Evolutionary conservation across 2,888 invertebrate genomes (phyloP).

Genomic region (Platerodrilus igneus): DNA sequence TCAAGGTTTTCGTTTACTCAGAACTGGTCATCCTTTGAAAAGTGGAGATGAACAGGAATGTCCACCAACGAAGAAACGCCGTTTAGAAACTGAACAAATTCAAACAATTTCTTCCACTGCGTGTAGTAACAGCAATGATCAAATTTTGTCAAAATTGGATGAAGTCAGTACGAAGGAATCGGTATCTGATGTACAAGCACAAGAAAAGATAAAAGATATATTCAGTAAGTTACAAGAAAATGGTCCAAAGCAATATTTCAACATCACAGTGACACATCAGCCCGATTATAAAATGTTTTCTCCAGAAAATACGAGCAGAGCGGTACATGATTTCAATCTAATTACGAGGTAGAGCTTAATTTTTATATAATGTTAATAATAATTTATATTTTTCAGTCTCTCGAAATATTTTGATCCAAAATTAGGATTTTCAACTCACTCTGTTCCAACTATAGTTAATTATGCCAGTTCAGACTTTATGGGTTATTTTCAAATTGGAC

Average conservation of each 20-base stretch:
- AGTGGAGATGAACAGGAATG: slow-evolving; percentile 11
- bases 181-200: too few species aligned
- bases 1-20: slow-evolving; percentile 30
- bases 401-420: slow-evolving; percentile 18
- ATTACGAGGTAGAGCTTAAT: slow-evolving; percentile 6
- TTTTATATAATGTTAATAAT: slow-evolving; percentile 4
- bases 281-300: slow-evolving; percentile 34
- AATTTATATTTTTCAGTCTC: slow-evolving; percentile 22
- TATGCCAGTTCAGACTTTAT: slow-evolving; percentile 31
- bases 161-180: too few species aligned
- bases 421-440: slow-evolving; percentile 19
- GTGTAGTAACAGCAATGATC: too few species aligned
- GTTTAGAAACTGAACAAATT: not conserved
- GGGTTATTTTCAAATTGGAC: slow-evolving; percentile 31
- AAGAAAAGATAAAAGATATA: slow-evolving; percentile 22
- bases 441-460: slow-evolving; percentile 31
- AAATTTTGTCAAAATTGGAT: too few species aligned
- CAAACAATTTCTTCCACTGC: too few species aligned
- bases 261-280: slow-evolving; percentile 7
- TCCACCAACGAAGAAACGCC: slow-evolving; percentile 4
- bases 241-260: slow-evolving; percentile 29
- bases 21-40: not conserved
- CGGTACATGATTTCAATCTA: slow-evolving; percentile 29
- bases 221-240: slow-evolving; percentile 29
- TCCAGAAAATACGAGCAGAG: slow-evolving; percentile 27